A percentile compares a stretch with the other conserved stretches of the same genome.
Evolutionary conservation across 2,888 invertebrate genomes (phyloP).

Genomic region (Xestia xanthographa): DNA sequence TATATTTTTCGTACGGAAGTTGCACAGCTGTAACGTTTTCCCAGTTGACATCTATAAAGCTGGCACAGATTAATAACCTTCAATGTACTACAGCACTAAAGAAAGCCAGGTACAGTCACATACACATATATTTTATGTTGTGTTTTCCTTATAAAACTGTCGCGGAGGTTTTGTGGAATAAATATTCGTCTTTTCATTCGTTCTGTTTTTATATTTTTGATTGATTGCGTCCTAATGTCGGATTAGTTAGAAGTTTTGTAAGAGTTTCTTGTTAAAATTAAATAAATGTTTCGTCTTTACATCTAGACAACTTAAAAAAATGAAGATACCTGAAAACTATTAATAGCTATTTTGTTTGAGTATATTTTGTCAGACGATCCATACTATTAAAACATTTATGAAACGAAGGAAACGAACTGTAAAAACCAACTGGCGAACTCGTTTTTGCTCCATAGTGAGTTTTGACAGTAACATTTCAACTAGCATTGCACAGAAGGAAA

Average conservation of each 20-base stretch:
- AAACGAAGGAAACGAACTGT: background rate
- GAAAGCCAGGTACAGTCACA: conserved; percentile 61
- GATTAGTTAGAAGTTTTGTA: conserved; percentile 71
- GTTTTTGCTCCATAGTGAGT: background rate
- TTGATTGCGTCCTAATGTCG: conserved; percentile 79
- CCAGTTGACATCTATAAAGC: conserved; percentile 52
- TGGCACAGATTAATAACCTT: conserved; percentile 63
- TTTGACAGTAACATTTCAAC: conserved; percentile 18
- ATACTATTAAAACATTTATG: background rate
- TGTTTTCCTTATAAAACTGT: conserved; percentile 64
- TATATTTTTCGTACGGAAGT: conserved; percentile 46
- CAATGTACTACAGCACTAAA: conserved; percentile 56
- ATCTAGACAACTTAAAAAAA: background rate
- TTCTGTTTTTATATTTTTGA: conserved; percentile 77
- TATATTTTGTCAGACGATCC: too few relatives aligned
- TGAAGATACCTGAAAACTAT: conserved; percentile 1
- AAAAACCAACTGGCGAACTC: background rate
- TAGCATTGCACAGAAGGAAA: conserved; percentile 1
- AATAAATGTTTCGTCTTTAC: conserved; percentile 30
- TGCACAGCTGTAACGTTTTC: conserved; percentile 49
- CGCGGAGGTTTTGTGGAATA: conserved; percentile 64
- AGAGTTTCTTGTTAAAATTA: conserved; percentile 38
- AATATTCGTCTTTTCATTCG: conserved; percentile 65
- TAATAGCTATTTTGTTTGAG: background rate
- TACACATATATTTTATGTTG: conserved; percentile 54